phyloP scores from a whole-genome alignment of 2,797 vertebrate genomes.

The Hyperoplus lanceolatus region DNA sequence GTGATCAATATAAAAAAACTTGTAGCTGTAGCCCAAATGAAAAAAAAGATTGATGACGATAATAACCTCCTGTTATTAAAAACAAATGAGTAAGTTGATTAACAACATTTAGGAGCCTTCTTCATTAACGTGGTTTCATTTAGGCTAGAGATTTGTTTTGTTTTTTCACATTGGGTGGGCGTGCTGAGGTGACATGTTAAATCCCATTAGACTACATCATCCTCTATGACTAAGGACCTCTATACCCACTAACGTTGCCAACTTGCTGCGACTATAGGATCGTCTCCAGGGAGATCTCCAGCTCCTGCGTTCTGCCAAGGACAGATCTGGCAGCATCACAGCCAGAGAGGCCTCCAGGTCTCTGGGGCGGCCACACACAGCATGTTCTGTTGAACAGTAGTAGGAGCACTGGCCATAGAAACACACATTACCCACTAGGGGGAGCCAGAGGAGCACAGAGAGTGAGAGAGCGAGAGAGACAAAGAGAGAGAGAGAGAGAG shows the following conservation, averaged over 20 bases:
- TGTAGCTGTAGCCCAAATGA: not conserved
- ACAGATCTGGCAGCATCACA: constrained; percentile 87
- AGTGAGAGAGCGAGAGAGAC: not conserved
- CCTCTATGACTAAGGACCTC: not conserved
- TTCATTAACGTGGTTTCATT: not conserved
- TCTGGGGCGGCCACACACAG: constrained; percentile 88
- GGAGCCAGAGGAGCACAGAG: constrained; percentile 56
- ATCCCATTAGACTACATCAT: not conserved
- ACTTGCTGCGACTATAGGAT: constrained; percentile 92
- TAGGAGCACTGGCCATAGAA: constrained; percentile 93
- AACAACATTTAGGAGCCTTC: not conserved
- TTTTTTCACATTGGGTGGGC: not conserved
- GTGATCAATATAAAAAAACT: not conserved
- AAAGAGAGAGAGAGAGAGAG: not conserved
- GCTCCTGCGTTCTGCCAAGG: constrained; percentile 83
- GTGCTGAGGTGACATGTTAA: not conserved
- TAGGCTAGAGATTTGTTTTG: not conserved
- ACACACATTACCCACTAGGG: constrained; percentile 88
- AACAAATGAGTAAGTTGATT: not conserved
- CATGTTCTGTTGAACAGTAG: constrained; percentile 92
- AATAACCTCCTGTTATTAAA: not conserved
- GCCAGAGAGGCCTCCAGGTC: constrained; percentile 90
- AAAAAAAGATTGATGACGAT: not conserved
- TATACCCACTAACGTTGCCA: constrained; percentile 85
- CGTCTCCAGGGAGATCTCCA: constrained; percentile 94